Evolutionary conservation across 2,888 invertebrate genomes (phyloP).

Genomic region (Tetranychus piercei): DNA sequence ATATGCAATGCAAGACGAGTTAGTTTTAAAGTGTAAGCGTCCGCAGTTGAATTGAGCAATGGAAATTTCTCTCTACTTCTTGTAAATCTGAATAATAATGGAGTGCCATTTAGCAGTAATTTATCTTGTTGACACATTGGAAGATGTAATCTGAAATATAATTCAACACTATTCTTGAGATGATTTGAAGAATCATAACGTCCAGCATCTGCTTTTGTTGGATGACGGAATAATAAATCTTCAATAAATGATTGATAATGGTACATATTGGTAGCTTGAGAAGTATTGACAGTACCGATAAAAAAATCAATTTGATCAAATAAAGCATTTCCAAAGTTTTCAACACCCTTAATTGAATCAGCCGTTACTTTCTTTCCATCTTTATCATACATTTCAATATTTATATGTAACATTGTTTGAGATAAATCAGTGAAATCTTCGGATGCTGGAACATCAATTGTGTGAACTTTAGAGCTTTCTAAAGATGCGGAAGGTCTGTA

Average conservation of each 20-base stretch:
- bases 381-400: background rate
- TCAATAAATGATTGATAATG: slow-evolving; percentile 1
- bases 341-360: too few relatives aligned
- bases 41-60: background rate
- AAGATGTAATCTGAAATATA: too few relatives aligned
- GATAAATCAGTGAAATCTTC: background rate
- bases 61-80: background rate
- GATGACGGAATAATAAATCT: background rate
- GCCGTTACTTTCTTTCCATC: background rate
- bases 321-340: background rate
- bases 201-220: too few relatives aligned
- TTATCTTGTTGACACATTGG: too few relatives aligned
- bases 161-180: too few relatives aligned
- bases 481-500: too few relatives aligned
- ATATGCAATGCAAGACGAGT: background rate
- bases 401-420: background rate
- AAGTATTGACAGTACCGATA: background rate
- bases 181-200: too few relatives aligned
- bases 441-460: background rate
- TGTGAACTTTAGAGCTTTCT: background rate
- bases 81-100: too few relatives aligned
- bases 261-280: background rate
- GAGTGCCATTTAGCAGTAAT: too few relatives aligned
- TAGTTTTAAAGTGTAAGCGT: background rate
- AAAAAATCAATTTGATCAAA: background rate